phyloP scores from a whole-genome alignment of 1,140 invertebrate species.

The Drosophila varians region DNA sequence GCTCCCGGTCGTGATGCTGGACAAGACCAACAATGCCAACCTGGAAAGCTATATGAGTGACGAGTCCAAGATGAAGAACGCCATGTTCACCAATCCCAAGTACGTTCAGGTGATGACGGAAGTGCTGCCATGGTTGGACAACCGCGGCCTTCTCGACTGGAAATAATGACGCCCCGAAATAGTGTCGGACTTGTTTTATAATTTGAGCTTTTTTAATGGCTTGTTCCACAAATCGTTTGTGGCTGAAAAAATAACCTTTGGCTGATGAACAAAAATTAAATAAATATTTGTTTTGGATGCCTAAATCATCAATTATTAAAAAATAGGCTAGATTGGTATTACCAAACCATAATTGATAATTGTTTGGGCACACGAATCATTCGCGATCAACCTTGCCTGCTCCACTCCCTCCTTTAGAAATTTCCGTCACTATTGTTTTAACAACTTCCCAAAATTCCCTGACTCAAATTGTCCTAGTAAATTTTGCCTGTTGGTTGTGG shows the following conservation, averaged over 20 bases:
- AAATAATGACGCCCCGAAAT: constrained; percentile 49
- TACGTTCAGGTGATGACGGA: constrained; percentile 72
- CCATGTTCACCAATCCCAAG: constrained; percentile 77
- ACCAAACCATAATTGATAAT: too few species aligned
- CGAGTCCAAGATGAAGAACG: constrained; percentile 67
- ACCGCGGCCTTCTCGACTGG: constrained; percentile 77
- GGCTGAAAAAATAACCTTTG: background rate
- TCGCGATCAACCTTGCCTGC: background rate
- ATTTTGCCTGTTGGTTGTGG: background rate
- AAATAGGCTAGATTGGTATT: too few species aligned
- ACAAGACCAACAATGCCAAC: constrained; percentile 54
- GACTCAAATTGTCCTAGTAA: background rate
- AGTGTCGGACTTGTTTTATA: background rate
- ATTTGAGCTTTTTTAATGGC: constrained; percentile 26
- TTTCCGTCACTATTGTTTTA: background rate
- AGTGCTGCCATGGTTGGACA: constrained; percentile 79
- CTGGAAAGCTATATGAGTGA: constrained; percentile 54
- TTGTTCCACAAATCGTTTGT: constrained; percentile 1
- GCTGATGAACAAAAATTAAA: background rate
- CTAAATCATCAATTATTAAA: background rate
- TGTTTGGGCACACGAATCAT: too few species aligned
- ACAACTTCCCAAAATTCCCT: constrained; percentile 3
- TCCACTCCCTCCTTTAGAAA: background rate
- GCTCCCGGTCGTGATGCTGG: constrained; percentile 74
- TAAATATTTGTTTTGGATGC: background rate